Percentiles rank a stretch among this genome's conserved stretches.
Conservation (phyloP, 2,113 vertebrate species). For the Clarias magur region DNA sequence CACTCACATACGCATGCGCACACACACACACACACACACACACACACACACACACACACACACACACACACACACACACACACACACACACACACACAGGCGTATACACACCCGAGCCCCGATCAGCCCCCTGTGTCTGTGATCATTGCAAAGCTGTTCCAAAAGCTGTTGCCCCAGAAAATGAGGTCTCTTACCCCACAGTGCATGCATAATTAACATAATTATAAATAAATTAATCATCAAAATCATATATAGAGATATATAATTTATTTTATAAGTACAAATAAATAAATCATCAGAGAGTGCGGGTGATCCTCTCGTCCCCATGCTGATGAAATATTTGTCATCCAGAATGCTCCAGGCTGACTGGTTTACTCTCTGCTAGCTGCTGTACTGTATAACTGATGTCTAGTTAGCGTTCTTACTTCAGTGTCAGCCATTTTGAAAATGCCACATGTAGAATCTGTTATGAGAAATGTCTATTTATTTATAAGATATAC, state of each 20-base stretch:
- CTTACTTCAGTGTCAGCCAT: neutral
- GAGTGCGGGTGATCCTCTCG: constrained; percentile 28
- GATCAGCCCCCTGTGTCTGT: constrained; percentile 39
- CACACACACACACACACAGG: neutral
- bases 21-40: too few species aligned
- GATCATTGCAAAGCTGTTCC: constrained; percentile 49
- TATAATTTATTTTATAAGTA: constrained; percentile 54
- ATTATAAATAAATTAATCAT: constrained; percentile 53
- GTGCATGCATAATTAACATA: constrained; percentile 46
- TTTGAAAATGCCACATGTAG: neutral
- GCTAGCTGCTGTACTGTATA: neutral
- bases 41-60: constrained; percentile 19
- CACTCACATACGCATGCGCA: neutral
- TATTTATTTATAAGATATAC: neutral
- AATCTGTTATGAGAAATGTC: neutral
- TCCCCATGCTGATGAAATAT: constrained; percentile 39
- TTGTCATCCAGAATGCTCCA: constrained; percentile 17
- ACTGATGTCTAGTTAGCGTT: neutral
- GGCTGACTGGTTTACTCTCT: constrained; percentile 24
- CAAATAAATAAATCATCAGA: constrained; percentile 57
- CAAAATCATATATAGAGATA: constrained; percentile 54
- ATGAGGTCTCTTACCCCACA: constrained; percentile 34
- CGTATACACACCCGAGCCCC: constrained; percentile 15
- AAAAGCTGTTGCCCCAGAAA: constrained; percentile 44
- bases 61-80: neutral